phyloP scores from a whole-genome alignment of 2,797 vertebrate species.

The Phataginus tricuspis region DNA sequence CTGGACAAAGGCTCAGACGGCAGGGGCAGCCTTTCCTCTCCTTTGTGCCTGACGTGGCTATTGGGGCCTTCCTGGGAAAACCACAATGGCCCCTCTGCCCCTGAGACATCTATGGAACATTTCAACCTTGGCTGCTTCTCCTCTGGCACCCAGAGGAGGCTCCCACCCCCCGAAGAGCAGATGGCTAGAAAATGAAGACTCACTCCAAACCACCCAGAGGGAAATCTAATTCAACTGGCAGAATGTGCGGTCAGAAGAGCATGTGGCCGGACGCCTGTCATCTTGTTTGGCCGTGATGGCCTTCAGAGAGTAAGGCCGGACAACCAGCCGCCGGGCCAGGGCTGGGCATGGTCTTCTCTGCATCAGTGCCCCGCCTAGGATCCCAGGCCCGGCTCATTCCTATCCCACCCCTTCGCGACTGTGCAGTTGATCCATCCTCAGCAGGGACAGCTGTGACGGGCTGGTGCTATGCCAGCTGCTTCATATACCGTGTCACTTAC shows the following conservation, averaged over 20 bases:
- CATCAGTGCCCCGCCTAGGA: background rate
- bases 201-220: background rate
- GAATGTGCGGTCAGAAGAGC: background rate
- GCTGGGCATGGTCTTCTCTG: background rate
- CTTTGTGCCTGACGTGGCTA: rapidly evolving
- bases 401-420: too few relatives aligned
- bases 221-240: conserved; percentile 3
- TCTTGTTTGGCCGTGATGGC: background rate
- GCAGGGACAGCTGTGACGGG: background rate
- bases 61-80: background rate
- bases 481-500: background rate
- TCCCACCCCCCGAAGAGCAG: conserved; percentile 68
- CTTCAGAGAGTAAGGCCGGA: background rate
- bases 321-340: background rate
- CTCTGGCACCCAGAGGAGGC: conserved; percentile 50
- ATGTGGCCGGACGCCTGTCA: background rate
- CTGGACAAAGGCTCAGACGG: background rate
- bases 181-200: conserved; percentile 60
- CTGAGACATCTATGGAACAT: rapidly evolving
- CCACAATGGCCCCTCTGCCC: background rate
- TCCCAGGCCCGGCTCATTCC: background rate
- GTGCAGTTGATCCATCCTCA: background rate
- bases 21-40: background rate
- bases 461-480: background rate
- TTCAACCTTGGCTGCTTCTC: background rate